phyloP scores from a whole-genome alignment of 2,113 vertebrate species.

The Zeus faber region DNA sequence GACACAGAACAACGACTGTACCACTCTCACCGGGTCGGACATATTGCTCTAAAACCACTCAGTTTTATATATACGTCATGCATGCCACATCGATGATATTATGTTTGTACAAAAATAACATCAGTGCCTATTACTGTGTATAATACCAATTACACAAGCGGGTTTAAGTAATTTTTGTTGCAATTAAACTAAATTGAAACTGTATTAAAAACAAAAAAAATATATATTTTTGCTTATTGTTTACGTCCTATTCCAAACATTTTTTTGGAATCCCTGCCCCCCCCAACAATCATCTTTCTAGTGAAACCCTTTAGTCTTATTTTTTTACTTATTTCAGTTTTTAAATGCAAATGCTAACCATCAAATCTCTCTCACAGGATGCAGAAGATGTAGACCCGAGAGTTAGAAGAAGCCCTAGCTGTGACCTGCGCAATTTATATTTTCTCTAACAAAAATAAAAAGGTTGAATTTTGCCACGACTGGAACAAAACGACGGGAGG shows the following conservation, averaged over 20 bases:
- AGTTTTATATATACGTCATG: conserved; percentile 79
- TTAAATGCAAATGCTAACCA: too few species aligned
- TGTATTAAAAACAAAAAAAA: conserved; percentile 38
- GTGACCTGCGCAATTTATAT: too few species aligned
- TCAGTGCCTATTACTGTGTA: conserved; percentile 73
- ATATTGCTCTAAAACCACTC: conserved; percentile 82
- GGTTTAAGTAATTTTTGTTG: conserved; percentile 60
- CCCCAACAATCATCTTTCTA: too few species aligned
- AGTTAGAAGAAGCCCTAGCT: too few species aligned
- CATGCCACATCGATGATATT: conserved; percentile 82
- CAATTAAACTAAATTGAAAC: conserved; percentile 60
- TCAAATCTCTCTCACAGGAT: too few species aligned
- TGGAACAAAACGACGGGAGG: too few species aligned
- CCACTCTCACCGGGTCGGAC: conserved; percentile 78
- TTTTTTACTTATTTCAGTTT: too few species aligned
- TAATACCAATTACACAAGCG: conserved; percentile 73
- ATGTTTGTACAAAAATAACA: conserved; percentile 83
- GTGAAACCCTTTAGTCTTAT: too few species aligned
- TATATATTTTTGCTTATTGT: conserved; percentile 32
- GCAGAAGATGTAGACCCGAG: too few species aligned
- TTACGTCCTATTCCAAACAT: conserved; percentile 43
- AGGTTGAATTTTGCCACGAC: too few species aligned
- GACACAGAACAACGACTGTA: conserved; percentile 79
- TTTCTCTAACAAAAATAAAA: too few species aligned
- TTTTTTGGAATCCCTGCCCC: too few species aligned